These are phyloP conservation scores for Agrotis clavis DNA, from an alignment of 2,888 invertebrate species.

Conservation along the genomic window DNA sequence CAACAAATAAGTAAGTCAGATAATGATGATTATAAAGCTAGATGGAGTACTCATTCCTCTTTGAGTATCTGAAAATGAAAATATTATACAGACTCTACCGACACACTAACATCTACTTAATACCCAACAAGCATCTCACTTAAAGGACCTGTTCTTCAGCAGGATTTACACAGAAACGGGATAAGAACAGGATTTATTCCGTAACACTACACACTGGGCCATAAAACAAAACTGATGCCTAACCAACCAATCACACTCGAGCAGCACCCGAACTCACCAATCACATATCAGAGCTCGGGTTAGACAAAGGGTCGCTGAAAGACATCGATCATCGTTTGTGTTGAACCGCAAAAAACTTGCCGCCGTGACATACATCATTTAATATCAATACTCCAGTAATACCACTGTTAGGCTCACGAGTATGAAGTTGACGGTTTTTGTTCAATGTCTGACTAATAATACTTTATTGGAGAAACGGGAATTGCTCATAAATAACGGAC, in stretches of 20 bases:
- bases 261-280: conserved; percentile 53
- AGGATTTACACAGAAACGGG: conserved; percentile 43
- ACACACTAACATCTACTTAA: conserved; percentile 27
- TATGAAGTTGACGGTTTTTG: background rate
- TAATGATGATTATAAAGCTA: no score
- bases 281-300: conserved; percentile 56
- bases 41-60: background rate
- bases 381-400: conserved; percentile 50
- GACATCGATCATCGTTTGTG: conserved; percentile 67
- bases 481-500: background rate
- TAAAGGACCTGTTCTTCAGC: conserved; percentile 27
- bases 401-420: background rate
- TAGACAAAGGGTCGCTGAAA: conserved; percentile 59
- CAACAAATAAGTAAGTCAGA: background rate
- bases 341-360: conserved; percentile 39
- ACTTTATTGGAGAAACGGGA: background rate
- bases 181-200: conserved; percentile 56
- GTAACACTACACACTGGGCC: conserved; percentile 41
- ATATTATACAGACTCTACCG: background rate
- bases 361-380: conserved; percentile 50
- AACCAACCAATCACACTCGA: conserved; percentile 45
- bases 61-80: background rate
- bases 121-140: conserved; percentile 30
- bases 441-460: background rate
- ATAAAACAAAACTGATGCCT: conserved; percentile 60